Percentiles rank a stretch among this genome's conserved stretches.
Evolutionary conservation across 1,140 invertebrate species (phyloP).

Genomic region (Portunus trituberculatus): DNA sequence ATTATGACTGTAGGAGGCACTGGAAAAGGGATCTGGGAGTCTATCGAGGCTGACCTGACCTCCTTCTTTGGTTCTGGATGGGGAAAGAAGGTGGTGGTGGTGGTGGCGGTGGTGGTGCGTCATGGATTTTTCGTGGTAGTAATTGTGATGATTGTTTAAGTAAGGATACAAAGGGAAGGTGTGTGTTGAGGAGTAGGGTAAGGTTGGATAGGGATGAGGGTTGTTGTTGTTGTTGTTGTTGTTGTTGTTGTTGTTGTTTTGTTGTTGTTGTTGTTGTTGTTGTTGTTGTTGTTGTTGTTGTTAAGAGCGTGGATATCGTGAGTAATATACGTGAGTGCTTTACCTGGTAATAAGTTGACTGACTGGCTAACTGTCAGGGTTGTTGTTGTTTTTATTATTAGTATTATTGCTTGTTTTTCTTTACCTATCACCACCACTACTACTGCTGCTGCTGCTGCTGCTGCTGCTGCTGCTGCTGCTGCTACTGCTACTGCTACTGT

Average conservation of each 20-base stretch:
- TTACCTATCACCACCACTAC: too few species aligned
- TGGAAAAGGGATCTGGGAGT: background rate
- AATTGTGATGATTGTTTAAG: too few species aligned
- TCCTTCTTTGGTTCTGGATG: background rate
- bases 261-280: background rate
- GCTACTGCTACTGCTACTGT: too few species aligned
- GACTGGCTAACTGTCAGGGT: too few species aligned
- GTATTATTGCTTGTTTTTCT: too few species aligned
- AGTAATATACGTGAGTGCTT: too few species aligned
- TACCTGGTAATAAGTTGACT: too few species aligned
- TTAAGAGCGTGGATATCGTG: too few species aligned
- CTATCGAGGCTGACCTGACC: background rate
- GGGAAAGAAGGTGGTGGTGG: background rate
- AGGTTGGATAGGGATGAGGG: background rate
- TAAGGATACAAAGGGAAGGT: background rate
- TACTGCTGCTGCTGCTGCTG: too few species aligned
- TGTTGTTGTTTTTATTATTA: too few species aligned
- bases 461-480: too few species aligned
- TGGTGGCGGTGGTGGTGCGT: background rate
- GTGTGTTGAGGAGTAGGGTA: background rate
- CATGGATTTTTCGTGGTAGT: too few species aligned
- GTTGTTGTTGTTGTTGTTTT: background rate
- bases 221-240: background rate
- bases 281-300: background rate
- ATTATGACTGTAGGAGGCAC: background rate